phyloP scores from a whole-genome alignment of 2,113 vertebrate species.

The Pycnonotus jocosus region DNA sequence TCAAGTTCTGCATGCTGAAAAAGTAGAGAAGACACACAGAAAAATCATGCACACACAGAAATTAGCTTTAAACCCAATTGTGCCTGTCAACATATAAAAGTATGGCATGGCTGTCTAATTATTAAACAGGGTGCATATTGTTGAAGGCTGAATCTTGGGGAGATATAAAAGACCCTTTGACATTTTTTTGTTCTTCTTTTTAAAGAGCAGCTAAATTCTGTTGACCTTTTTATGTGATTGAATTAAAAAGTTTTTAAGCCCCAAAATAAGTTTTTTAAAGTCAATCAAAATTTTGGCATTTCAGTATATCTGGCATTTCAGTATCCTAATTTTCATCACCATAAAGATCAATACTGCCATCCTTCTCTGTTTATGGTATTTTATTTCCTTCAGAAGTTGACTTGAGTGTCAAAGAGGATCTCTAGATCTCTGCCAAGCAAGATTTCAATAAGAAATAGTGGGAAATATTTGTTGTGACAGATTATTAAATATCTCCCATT shows the following conservation, averaged over 20 bases:
- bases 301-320: background rate
- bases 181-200: background rate
- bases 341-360: background rate
- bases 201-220: background rate
- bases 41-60: background rate
- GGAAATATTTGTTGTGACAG: constrained; percentile 4
- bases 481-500: background rate
- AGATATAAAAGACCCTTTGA: background rate
- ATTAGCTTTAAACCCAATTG: background rate
- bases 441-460: background rate
- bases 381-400: constrained; percentile 6
- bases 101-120: background rate
- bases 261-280: background rate
- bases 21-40: background rate
- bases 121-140: background rate
- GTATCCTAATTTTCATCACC: constrained; percentile 14
- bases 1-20: background rate
- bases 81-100: background rate
- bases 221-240: constrained; percentile 17
- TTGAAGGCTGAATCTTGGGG: background rate
- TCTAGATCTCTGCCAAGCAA: background rate
- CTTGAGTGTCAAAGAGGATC: background rate
- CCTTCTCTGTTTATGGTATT: background rate
- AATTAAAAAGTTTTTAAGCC: background rate
- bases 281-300: constrained; percentile 32